Base-by-base conservation (phyloP, 1,140 invertebrate species). In the Musca domestica region DNA sequence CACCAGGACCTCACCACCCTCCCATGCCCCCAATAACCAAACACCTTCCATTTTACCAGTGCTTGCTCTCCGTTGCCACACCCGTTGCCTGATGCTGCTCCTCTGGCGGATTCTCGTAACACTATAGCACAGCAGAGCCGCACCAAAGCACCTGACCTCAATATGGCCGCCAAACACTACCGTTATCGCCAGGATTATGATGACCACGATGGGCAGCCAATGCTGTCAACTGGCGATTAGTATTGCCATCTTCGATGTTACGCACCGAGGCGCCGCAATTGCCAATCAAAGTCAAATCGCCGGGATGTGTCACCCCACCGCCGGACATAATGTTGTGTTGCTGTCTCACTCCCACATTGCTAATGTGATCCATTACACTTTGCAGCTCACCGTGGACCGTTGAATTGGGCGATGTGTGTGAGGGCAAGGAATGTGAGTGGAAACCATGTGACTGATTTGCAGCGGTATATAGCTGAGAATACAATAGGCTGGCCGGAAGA, bases 391-490 rank as follows among this genome's bases (percentile, higher is more conserved):
- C 88, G 64, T 88, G 87, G 69, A 88, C 87, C 25, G 78, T 74
- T 1, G 80, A 81, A 69, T 86, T 87, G 65, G 88, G 87, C 17
- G 86, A 85, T 17, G 86, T 84, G 67, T 87, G 86, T 68, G 86
- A 83, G 20, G 86, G 84, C 72, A 89, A 85, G n/a, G 87, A 85
- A 74, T 89, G 88, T 23, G 87, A 87, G 73, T 89, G 88, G 71
- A 90, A 90, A 72, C 90, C 90, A 70, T 91, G 90, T 54, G 89
- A 88, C 74, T 92, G 91, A 74, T 91, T 91, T 30, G 90, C 89
- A 17, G 88, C 88, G 2, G 89, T 89, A 68, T 94, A 94, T 17
- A 95, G 81, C 75, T 94, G 91, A 15, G 92, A 92, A 82, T 94
- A 93, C 6, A 95, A 83, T 65, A 94, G 84, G 74, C 91, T 92